Conservation (phyloP, 2,113 vertebrate genomes). For the Athene cunicularia region DNA sequence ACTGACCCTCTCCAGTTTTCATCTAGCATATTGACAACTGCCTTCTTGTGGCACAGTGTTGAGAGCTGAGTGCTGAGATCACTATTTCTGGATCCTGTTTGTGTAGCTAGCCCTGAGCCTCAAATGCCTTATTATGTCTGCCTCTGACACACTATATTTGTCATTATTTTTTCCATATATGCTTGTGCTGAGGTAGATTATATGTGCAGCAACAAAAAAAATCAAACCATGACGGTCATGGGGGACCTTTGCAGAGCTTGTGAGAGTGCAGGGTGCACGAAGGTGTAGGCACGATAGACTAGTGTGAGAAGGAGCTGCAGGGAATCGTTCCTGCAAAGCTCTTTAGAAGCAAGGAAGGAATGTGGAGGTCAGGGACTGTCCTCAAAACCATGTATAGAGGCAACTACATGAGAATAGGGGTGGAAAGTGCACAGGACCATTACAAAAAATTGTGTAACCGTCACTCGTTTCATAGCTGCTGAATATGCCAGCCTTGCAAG, state of each 20-base stretch:
- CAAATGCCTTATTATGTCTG: background rate
- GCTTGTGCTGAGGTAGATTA: background rate
- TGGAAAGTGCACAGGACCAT: background rate
- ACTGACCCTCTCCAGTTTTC: background rate
- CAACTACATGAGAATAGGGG: background rate
- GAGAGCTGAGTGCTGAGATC: background rate
- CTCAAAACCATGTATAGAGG: background rate
- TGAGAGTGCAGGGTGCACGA: background rate
- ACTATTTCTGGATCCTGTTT: background rate
- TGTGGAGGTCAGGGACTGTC: background rate
- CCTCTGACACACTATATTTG: background rate
- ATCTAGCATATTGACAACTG: background rate
- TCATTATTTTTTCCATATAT: background rate
- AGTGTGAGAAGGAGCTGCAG: background rate
- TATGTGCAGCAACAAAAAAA: background rate
- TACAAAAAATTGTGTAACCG: background rate
- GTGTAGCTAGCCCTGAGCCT: background rate
- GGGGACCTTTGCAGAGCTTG: background rate
- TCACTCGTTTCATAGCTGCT: background rate
- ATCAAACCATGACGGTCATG: background rate
- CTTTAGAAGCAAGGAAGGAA: background rate
- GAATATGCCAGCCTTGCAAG: background rate
- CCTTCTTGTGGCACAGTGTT: background rate
- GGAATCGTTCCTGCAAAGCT: background rate
- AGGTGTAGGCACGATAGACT: fast-evolving